These are phyloP conservation scores for Ptychobarbus kaznakovi DNA, from an alignment of 2,797 vertebrate species.

Conservation along the genomic window DNA sequence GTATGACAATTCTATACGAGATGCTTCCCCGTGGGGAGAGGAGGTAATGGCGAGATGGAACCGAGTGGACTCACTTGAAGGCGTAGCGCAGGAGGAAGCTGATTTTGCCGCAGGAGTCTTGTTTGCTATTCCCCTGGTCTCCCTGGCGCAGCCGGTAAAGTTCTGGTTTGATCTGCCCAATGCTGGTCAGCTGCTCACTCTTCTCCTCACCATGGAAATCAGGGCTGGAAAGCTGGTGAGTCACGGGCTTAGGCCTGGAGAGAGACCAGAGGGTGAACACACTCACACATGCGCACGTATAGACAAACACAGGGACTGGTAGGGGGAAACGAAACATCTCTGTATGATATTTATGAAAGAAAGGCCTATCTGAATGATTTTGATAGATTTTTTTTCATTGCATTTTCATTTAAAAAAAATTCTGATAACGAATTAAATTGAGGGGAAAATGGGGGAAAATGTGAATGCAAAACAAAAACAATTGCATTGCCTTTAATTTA, in stretches of 20 bases:
- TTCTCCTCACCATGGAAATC: constrained; percentile 88
- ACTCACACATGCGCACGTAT: not conserved
- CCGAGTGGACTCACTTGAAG: constrained; percentile 78
- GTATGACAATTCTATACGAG: constrained; percentile 3
- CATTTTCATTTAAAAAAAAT: not conserved
- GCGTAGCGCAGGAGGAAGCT: constrained; percentile 91
- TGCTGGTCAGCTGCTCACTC: constrained; percentile 89
- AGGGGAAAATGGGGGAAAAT: not conserved
- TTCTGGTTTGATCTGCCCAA: constrained; percentile 93
- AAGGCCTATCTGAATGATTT: not conserved
- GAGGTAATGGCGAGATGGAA: constrained; percentile 14
- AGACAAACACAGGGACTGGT: not conserved
- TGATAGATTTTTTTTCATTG: not conserved
- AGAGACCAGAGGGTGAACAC: constrained; percentile 56
- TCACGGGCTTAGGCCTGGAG: constrained; percentile 86
- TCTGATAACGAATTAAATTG: not conserved
- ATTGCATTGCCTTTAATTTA: not conserved
- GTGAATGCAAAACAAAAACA: not conserved
- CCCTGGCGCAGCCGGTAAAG: constrained; percentile 85
- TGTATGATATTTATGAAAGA: not conserved
- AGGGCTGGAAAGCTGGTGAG: constrained; percentile 89
- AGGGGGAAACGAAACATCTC: not conserved
- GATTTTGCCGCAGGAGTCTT: constrained; percentile 86
- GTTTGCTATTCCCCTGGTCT: constrained; percentile 78
- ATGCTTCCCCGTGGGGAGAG: constrained; percentile 4